A percentile compares a stretch with the other conserved stretches of the same genome.
Conservation (phyloP, 2,113 vertebrate genomes). For the Oenanthe oenanthe region DNA sequence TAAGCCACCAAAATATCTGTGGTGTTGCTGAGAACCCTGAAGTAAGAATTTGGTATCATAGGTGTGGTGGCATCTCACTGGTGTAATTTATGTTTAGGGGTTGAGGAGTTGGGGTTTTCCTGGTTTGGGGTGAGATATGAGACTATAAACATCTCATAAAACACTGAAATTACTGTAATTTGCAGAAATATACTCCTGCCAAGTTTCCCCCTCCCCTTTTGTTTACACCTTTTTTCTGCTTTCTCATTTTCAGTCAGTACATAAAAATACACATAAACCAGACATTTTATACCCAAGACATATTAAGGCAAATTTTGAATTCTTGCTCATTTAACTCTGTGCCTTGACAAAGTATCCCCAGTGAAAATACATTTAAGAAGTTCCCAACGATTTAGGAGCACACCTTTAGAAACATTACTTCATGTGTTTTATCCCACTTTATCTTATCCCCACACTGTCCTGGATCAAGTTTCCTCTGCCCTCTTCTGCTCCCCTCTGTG, state of each 20-base stretch:
- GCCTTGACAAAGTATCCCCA: neutral
- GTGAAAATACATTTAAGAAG: neutral
- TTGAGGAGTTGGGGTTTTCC: accelerated
- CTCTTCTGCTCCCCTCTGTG: neutral
- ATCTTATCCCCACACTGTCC: constrained; percentile 53
- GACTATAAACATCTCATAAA: neutral
- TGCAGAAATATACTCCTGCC: neutral
- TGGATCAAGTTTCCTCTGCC: constrained; percentile 22
- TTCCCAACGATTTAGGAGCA: neutral
- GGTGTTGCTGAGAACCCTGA: neutral
- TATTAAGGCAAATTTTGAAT: neutral
- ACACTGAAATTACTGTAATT: neutral
- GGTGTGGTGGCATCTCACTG: neutral
- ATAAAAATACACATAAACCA: neutral
- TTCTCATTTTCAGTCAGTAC: neutral
- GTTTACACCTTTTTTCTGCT: neutral
- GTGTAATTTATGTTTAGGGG: neutral
- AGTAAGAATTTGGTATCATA: neutral
- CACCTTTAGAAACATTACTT: constrained; percentile 55
- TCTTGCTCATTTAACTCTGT: neutral
- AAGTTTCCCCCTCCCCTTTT: neutral
- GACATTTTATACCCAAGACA: neutral
- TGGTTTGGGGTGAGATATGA: neutral
- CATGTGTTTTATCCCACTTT: constrained; percentile 43
- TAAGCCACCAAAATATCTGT: neutral